Evolutionary conservation across 53 echinoderm and acorn worm genomes (phyloP), one percentile per base, ranked within the genome.

Genomic region (Arbacia lixula): DNA sequence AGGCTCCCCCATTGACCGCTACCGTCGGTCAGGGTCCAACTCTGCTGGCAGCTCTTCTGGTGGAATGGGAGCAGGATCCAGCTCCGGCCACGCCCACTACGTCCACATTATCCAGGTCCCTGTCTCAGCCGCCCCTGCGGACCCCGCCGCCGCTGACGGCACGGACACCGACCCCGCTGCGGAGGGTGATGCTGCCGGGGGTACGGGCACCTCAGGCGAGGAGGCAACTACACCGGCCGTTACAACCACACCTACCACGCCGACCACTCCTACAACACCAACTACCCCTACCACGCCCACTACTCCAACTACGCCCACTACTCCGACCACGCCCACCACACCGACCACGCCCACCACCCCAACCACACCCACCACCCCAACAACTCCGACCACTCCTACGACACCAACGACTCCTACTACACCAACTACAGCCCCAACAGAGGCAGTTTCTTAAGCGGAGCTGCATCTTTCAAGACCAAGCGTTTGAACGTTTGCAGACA

Each of bases 381-480:
- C 46, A 6, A 46, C 46, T 6, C 46, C 46, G 6, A 46, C 46
- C 6, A 46, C 46, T 10, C 46, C 46, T 6, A 46, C 46, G 8
- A 46, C 46, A 46, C 46, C 46, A 10, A 46, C 46, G 14, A 46
- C 46, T 10, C 46, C 46, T 6, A 71, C 71, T 14, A 71, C 71
- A 71, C 71, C 71, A 0, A 71, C 71, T 1, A 71, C 71, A 39
- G 25, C 71, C 3, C 19, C 71, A 46, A 71, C 71, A 16, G 71
- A 71, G 28, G 25, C 71, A 43, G 28, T 43, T 39, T 41, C 71
- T 29, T 71, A 71, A 41, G 39, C n/a, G n/a, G n/a, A n/a, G n/a
- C n/a, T n/a, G n/a, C n/a, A n/a, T n/a, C n/a, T n/a, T n/a, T n/a
- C n/a, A n/a, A n/a, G n/a, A n/a, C n/a, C n/a, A n/a, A n/a, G n/a